Evolutionary conservation across 2,113 vertebrate genomes (phyloP).

Genomic region (Brachirus orientalis): DNA sequence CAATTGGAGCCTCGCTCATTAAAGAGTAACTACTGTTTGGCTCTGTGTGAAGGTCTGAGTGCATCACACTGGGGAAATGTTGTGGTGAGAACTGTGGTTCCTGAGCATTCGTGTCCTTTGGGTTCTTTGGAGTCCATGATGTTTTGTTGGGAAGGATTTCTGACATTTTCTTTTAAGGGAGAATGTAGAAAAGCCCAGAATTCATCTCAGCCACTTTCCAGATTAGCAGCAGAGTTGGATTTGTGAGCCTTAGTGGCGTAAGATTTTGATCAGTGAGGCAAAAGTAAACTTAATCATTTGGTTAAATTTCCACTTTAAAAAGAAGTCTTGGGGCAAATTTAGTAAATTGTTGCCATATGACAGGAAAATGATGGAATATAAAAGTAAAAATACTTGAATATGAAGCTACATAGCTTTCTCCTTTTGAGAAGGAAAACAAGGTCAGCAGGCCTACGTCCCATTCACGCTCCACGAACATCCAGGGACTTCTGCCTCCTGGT

Average conservation of each 20-base stretch:
- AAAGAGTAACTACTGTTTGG: constrained; percentile 56
- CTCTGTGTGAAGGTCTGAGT: constrained; percentile 21
- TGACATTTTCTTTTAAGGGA: neutral
- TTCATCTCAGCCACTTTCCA: neutral
- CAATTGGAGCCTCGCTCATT: constrained; percentile 50
- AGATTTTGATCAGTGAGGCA: neutral
- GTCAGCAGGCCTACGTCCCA: neutral
- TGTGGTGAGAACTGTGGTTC: constrained; percentile 20
- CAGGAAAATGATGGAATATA: neutral
- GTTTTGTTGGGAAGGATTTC: constrained; percentile 9
- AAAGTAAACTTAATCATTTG: constrained; percentile 14
- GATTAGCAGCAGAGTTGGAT: neutral
- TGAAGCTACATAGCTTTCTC: no score
- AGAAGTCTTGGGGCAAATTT: neutral
- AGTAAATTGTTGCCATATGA: neutral
- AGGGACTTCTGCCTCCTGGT: no score
- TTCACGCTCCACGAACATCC: no score
- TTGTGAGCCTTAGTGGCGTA: neutral
- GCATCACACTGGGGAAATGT: constrained; percentile 25
- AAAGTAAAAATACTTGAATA: neutral
- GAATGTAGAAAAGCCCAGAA: neutral
- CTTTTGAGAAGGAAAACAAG: neutral
- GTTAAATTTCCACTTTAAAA: constrained; percentile 7
- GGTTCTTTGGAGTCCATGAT: constrained; percentile 1
- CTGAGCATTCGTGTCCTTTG: constrained; percentile 21